Conservation (phyloP, 2,113 vertebrate genomes). For the Eira barbara region DNA sequence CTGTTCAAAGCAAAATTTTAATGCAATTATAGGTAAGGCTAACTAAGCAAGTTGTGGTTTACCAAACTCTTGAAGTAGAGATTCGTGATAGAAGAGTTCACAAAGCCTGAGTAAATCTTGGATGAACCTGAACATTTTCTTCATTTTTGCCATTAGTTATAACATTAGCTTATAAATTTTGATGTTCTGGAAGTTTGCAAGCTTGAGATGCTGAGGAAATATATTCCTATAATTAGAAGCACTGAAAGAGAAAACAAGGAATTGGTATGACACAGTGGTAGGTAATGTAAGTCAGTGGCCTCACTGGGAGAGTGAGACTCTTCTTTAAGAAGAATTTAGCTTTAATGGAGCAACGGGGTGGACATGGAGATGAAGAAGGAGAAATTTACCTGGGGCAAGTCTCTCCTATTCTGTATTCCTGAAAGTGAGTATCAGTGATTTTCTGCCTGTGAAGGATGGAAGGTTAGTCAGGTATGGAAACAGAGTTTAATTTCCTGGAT, state of each 20-base stretch:
- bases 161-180: neutral
- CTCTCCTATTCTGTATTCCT: neutral
- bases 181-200: neutral
- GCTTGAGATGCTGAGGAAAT: neutral
- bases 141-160: neutral
- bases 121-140: neutral
- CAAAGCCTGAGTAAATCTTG: neutral
- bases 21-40: neutral
- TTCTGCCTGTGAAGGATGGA: neutral
- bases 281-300: constrained; percentile 11
- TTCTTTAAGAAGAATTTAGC: constrained; percentile 21
- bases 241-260: neutral
- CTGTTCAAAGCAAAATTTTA: neutral
- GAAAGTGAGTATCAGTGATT: neutral
- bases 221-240: neutral
- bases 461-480: constrained; percentile 32
- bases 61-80: neutral
- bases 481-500: constrained; percentile 50
- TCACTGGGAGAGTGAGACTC: constrained; percentile 41
- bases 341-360: neutral
- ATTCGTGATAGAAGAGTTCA: neutral
- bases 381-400: constrained; percentile 1
- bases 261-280: neutral
- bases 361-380: neutral
- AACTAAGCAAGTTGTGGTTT: neutral